Base-by-base conservation (phyloP, 1,140 invertebrate species). In the Leptoteleia sp. region DNA sequence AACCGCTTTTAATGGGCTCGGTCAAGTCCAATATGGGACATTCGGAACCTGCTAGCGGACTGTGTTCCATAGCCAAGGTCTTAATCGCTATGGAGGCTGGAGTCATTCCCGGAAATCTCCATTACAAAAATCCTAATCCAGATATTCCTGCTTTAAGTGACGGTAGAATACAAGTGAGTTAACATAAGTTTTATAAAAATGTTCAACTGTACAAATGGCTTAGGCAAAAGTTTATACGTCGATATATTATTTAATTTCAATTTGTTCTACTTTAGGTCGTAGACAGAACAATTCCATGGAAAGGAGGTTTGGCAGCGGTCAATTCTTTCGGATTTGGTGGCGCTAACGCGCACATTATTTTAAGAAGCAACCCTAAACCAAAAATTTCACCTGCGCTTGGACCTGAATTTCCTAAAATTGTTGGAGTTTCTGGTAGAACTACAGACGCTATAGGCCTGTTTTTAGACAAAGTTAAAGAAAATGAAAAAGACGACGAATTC, bases 11-110 rank as follows among this genome's bases (percentile, higher is more conserved):
- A 1, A 94, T 99, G 82, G 98, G 98, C 1, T 98, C 97, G 0
- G 95, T 98, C 0, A 99, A 99, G 86, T 97, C 96, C 1, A 99
- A 99, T 88, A 98, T 99, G 96, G 98, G 98, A 0, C 98, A 99
- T 83, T 94, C 97, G 3, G 98, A 99, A 88, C 95, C 97, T 3
- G 96, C 97, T 0, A 98, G 97, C 75, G 96, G 96, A 29, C 85
- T 98, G 0, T 96, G 96, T 84, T 95, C 96, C 0, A 90, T 99
- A 42, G 95, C 95, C 1, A 99, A 99, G 87, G 91, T 96, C n/a
- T 79, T 99, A 2, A 93, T 99, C 48, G 94, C 96, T 2, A 97
- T 99, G 94, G 96, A 99, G 88, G 83, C 91, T 19, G 94, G 94
- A 25, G 86, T 94, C 1, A 96, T 99, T 71, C 97, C 98, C 1